Conservation (phyloP, 2,888 invertebrate species). For the Punctoribates punctum region DNA sequence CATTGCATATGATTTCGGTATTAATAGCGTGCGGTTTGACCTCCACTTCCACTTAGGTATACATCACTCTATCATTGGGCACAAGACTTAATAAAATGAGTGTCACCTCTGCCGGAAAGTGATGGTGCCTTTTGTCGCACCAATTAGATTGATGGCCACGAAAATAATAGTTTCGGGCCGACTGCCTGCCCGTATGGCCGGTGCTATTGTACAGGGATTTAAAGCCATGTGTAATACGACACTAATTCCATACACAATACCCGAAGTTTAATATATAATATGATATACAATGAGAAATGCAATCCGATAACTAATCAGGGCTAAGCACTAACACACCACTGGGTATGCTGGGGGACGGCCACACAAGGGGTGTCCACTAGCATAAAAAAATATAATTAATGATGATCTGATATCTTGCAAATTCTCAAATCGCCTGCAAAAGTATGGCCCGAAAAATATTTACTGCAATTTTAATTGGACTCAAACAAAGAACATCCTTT, state of each 20-base stretch:
- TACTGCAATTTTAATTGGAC: too few species aligned
- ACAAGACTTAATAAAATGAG: not conserved
- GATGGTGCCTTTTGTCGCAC: constrained; percentile 24
- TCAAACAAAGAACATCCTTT: too few species aligned
- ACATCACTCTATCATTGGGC: not conserved
- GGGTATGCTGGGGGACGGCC: too few species aligned
- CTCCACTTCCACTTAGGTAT: constrained; percentile 5
- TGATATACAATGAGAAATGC: not conserved
- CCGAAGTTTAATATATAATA: not conserved
- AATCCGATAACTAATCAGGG: not conserved
- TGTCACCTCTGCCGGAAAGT: constrained; percentile 22
- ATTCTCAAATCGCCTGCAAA: too few species aligned
- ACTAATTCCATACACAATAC: not conserved
- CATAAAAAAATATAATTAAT: too few species aligned
- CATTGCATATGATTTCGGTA: not conserved
- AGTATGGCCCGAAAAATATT: too few species aligned
- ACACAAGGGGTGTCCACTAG: too few species aligned
- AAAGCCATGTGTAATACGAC: not conserved
- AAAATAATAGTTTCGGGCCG: not conserved
- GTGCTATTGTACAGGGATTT: not conserved
- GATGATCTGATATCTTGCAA: too few species aligned
- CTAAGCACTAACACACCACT: too few species aligned
- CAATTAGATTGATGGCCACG: constrained; percentile 18
- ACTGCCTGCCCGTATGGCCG: not conserved
- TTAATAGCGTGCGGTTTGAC: constrained; percentile 2